Conservation (phyloP, 2,113 vertebrate genomes). For the Thamnophis sirtalis region DNA sequence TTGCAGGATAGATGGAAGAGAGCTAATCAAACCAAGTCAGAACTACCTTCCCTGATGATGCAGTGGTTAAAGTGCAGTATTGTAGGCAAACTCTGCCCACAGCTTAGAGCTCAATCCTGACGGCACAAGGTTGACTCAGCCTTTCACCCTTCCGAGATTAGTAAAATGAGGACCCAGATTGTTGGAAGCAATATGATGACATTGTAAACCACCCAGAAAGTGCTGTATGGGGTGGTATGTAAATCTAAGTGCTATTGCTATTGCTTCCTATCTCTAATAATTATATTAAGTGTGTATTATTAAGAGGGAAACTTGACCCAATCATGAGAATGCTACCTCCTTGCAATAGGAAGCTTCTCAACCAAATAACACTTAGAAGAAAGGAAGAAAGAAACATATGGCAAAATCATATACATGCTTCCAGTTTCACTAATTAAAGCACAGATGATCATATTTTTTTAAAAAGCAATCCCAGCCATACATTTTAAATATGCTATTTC, state of each 20-base stretch:
- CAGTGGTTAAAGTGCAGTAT: neutral
- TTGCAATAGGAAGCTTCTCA: slow-evolving; percentile 6
- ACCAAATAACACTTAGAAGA: neutral
- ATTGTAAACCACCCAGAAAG: neutral
- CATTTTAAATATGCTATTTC: slow-evolving; percentile 39
- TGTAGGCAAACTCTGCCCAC: neutral
- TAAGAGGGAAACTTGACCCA: slow-evolving; percentile 29
- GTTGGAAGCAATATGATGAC: neutral
- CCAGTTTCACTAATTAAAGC: neutral
- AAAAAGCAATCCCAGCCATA: slow-evolving; percentile 9
- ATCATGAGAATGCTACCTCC: neutral
- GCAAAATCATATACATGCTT: slow-evolving; percentile 8
- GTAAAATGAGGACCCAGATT: neutral
- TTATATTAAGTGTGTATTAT: slow-evolving; percentile 14
- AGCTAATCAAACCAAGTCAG: slow-evolving; percentile 33
- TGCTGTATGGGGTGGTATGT: neutral
- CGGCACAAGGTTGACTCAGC: neutral
- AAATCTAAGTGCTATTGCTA: no score
- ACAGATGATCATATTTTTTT: neutral
- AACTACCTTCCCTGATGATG: neutral
- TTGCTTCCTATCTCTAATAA: slow-evolving; percentile 18
- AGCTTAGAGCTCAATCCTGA: neutral
- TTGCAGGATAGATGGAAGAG: neutral
- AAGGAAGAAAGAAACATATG: neutral
- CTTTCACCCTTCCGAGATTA: neutral